Base-by-base conservation (phyloP, 2,888 invertebrate species). In the Polydrusus pterygomalis region DNA sequence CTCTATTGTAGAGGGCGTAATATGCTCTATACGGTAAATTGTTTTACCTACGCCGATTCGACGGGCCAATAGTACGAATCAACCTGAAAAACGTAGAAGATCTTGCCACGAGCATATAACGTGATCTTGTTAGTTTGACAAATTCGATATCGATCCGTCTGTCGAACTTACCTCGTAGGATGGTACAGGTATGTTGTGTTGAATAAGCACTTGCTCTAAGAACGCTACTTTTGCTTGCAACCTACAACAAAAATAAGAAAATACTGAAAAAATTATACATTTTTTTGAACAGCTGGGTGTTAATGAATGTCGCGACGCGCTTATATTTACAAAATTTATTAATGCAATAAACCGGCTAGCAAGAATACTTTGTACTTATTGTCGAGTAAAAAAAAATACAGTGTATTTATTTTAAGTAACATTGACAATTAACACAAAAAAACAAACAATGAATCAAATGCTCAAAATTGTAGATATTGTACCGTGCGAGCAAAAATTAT, bases 171-270 rank as follows among this genome's bases (percentile, higher is more conserved):
- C 85, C 86, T 81, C 75, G 76, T 81, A 77, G 49, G 78, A 77
- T 15, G 86, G 86, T 34, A 86, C 73, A 30, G 86, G 83, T 74
- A 87, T 85, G 64, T 85, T 84, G 80, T 87, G 82, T 74, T 86
- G 84, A 58, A 80, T 78, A 45, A 88, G 79, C 58, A 87, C 80
- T 71, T 87, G 86, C 80, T 88, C 88, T 25, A 88, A 81, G 74
- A 87, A 85, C 18, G 85, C 84, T 58, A 88, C 82, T 79, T 86
- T 86, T 2, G 86, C 83, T 77, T 86, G 86, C 75, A 88, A 80
- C 45, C 84, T 80, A 10, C 78, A 77, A 77, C 11, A 75, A 54
- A 71, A 38, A 10, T 18, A 3, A 63, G n/a, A 63, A 63, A 63
- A n/a, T 15, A 63, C 54, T 54, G 54, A 30, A 15, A 47, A 17